phyloP scores from a whole-genome alignment of 2,113 vertebrate species.

The Urocolius indicus region DNA sequence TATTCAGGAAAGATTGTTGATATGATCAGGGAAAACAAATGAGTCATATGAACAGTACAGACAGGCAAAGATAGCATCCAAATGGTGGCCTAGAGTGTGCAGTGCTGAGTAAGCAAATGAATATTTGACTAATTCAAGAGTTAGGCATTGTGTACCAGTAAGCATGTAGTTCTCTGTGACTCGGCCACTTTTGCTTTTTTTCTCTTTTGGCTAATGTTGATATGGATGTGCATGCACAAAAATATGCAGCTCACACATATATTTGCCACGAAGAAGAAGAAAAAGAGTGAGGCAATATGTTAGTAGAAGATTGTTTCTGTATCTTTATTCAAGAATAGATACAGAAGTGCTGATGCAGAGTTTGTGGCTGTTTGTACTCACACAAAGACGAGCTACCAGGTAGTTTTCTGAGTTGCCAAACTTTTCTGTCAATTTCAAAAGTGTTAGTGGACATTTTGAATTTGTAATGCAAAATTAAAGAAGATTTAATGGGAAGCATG shows the following conservation, averaged over 20 bases:
- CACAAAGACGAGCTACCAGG: not conserved
- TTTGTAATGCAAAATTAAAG: not conserved
- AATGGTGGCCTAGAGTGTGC: not conserved
- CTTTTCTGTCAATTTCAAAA: not conserved
- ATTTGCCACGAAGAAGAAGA: not conserved
- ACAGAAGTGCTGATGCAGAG: not conserved
- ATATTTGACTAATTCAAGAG: not conserved
- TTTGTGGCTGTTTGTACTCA: not conserved
- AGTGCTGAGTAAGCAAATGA: not conserved
- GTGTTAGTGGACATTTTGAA: not conserved
- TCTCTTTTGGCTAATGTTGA: not conserved
- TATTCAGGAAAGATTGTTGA: not conserved
- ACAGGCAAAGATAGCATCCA: not conserved
- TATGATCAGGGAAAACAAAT: not conserved
- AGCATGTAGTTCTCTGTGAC: not conserved
- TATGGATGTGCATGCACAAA: not conserved
- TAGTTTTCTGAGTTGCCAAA: not conserved
- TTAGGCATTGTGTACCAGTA: not conserved
- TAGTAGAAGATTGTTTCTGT: not conserved
- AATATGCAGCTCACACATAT: rapidly evolving
- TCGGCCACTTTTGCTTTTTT: not conserved
- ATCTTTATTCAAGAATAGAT: too few species aligned
- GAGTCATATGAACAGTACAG: not conserved
- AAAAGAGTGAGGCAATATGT: not conserved
- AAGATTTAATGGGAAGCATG: not conserved